These are phyloP conservation scores for Anguilla obscura DNA, from an alignment of 2,797 vertebrate species.

Conservation along the genomic window DNA sequence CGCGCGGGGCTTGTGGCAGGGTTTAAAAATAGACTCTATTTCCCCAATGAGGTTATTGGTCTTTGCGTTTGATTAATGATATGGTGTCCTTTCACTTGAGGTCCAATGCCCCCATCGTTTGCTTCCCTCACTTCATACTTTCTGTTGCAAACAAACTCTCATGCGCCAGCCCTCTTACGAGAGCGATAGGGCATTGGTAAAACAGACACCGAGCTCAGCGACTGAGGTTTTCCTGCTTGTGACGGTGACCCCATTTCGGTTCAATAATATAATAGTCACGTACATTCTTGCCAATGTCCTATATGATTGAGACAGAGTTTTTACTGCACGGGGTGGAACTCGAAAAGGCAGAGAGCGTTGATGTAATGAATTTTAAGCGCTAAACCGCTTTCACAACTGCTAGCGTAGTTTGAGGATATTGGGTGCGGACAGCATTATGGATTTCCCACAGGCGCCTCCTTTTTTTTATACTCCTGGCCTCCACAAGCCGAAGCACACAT, in stretches of 20 bases:
- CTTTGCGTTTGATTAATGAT: constrained; percentile 72
- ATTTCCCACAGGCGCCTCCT: constrained; percentile 62
- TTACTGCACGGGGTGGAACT: constrained; percentile 10
- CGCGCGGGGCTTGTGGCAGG: constrained; percentile 47
- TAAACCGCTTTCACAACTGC: constrained; percentile 58
- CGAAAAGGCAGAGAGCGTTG: background rate
- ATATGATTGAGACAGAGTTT: constrained; percentile 25
- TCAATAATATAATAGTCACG: constrained; percentile 32
- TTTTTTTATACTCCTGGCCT: constrained; percentile 57
- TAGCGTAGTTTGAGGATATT: constrained; percentile 61
- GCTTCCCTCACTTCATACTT: constrained; percentile 24
- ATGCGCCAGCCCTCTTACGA: background rate
- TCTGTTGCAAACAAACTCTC: background rate
- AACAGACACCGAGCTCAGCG: background rate
- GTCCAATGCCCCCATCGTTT: constrained; percentile 57
- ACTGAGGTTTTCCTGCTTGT: background rate
- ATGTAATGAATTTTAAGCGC: constrained; percentile 62
- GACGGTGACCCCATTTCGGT: background rate
- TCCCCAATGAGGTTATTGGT: constrained; percentile 64
- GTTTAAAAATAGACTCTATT: constrained; percentile 52
- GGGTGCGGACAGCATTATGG: constrained; percentile 50
- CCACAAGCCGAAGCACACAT: constrained; percentile 50
- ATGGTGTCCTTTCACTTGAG: constrained; percentile 64
- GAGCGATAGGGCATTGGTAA: background rate
- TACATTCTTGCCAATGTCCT: constrained; percentile 47